These are phyloP conservation scores for Gracilinanus agilis DNA, from an alignment of 2,113 vertebrate genomes.

Conservation along the genomic window DNA sequence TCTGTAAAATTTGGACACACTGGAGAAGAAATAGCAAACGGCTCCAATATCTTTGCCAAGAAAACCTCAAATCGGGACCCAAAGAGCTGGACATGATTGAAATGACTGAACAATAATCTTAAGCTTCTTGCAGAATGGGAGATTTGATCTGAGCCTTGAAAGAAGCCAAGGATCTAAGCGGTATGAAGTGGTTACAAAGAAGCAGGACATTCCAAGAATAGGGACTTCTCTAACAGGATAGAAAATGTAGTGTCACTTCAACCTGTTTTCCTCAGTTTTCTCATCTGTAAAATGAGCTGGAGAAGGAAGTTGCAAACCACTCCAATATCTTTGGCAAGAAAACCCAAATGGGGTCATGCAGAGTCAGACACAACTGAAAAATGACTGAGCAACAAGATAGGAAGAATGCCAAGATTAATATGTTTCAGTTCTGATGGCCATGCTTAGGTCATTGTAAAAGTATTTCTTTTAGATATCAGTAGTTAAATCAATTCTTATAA, in stretches of 20 bases:
- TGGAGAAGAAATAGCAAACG: too few species aligned
- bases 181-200: too few species aligned
- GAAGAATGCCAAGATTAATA: not conserved
- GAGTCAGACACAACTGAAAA: not conserved
- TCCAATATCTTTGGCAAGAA: not conserved
- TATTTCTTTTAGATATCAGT: not conserved
- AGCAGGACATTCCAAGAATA: not conserved
- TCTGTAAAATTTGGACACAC: too few species aligned
- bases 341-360: not conserved
- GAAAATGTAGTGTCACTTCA: not conserved
- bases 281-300: not conserved
- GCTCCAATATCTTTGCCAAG: too few species aligned
- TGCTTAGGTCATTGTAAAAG: not conserved
- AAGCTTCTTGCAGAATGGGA: not conserved
- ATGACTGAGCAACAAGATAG: not conserved
- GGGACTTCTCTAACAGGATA: not conserved
- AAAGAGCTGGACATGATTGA: too few species aligned
- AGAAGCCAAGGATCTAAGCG: too few species aligned
- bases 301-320: not conserved
- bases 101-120: too few species aligned
- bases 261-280: not conserved
- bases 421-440: not conserved
- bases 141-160: not conserved
- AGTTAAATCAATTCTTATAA: not conserved
- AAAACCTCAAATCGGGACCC: too few species aligned